Evolutionary conservation across 2,113 vertebrate species (phyloP), one percentile per base, ranked within the genome.

Genomic region (Mormoops blainvillei): DNA sequence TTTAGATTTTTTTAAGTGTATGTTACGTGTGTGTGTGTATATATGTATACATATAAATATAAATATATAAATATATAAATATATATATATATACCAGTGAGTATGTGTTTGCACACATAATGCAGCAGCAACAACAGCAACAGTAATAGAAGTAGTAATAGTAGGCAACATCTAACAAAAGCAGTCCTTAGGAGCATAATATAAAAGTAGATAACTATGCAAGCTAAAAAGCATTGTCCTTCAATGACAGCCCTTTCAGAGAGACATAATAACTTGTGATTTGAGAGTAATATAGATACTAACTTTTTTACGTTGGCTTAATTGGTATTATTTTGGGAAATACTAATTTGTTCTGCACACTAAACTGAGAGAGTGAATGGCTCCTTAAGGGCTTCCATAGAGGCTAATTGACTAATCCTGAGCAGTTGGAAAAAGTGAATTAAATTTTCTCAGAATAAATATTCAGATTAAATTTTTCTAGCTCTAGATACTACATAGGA

Each of bases 311-410:
- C n/a, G 77, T 90, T 93, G 81, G 54, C 48, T 95, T 97, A 95
- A 97, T 96, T 97, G 95, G 73, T 68, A 95, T 95, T 96, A 97
- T 97, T 97, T 97, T 95, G 87, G 84, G 81, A 97, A 97, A 71
- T 85, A 88, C 52, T 82, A 88, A 96, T 97, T 97, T 97, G 96
- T 87, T 97, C 94, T 52, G 65, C 92, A 90, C 90, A 88, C 92
- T 95, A 91, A 95, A 88, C 92, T 85, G 84, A 70, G n/a, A 90
- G 58, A 80, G 33, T 2, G 38, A 96, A 97, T 70, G 20, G 36
- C 61, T 94, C 85, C 90, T 90, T 77, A 43, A 94, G 84, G 84
- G 43, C 68, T 90, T 94, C 61, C 86, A 73, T 73, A 52, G 68
- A 81, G 96, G 84, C 81, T 95, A 94, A 22, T 73, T 92, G 45